A percentile compares a stretch with the other conserved stretches of the same genome.
Evolutionary conservation across 2,797 vertebrate species (phyloP).

Genomic region (Allobates femoralis): DNA sequence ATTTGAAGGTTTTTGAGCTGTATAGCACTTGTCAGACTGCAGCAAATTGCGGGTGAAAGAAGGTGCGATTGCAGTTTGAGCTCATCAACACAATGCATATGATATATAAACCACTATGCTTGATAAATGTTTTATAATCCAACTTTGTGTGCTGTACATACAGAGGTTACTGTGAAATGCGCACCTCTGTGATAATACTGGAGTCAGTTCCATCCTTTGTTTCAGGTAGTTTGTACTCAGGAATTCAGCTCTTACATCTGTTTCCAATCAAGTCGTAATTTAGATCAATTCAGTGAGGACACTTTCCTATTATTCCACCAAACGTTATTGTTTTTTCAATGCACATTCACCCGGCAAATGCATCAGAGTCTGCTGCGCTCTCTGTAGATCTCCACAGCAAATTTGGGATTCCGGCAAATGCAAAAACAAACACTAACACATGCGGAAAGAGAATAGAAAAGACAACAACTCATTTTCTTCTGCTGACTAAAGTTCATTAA

Average conservation of each 20-base stretch:
- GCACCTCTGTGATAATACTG: not conserved
- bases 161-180: not conserved
- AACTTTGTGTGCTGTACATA: not conserved
- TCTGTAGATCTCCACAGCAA: slow-evolving; percentile 29
- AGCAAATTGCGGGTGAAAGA: too few species aligned
- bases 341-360: slow-evolving; percentile 22
- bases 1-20: too few species aligned
- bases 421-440: slow-evolving; percentile 5
- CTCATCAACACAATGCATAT: not conserved
- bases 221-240: slow-evolving; percentile 56
- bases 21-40: too few species aligned
- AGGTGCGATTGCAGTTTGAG: too few species aligned
- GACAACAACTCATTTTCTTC: not conserved
- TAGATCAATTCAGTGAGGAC: slow-evolving; percentile 60
- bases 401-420: slow-evolving; percentile 48
- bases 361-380: slow-evolving; percentile 42
- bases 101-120: not conserved
- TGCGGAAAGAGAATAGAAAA: slow-evolving; percentile 18
- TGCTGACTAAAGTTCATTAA: not conserved
- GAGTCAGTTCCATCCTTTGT: not conserved
- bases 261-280: slow-evolving; percentile 67
- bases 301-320: slow-evolving; percentile 64
- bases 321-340: slow-evolving; percentile 65
- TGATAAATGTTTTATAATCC: slow-evolving; percentile 5
- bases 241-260: slow-evolving; percentile 67